Evolutionary conservation across 2,888 invertebrate genomes (phyloP), one percentile per base, ranked within the genome.

Genomic region (Ceraclea dissimilis): DNA sequence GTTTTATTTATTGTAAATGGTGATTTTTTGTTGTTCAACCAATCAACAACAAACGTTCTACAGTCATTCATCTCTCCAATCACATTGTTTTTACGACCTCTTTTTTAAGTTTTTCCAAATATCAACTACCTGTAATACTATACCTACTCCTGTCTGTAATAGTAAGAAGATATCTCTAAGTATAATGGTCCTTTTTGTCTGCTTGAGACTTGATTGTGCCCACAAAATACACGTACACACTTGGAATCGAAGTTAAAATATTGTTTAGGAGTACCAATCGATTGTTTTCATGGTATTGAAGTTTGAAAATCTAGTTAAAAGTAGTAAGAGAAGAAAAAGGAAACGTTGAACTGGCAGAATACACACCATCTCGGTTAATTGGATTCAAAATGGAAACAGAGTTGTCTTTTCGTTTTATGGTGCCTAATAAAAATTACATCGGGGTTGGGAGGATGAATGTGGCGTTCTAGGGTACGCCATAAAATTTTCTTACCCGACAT

Each of bases 351-450:
- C 8, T 39, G 39, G 13, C 5, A 39, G 16, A 16, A n/a, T 8
- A 39, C 13, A 5, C 39, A 2, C 16, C 8, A 16, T 39, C 13
- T 16, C 16, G 13, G 4, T 39, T 39, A 39, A 39, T 39, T 39
- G 39, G 39, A 39, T 39, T 39, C 39, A 39, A 39, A 39, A 39
- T 39, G 39, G 39, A 39, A 39, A 39, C 39, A 39, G 39, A 39
- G 16, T 16, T 13, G 39, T 13, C 5, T n/a, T 10, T 39, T n/a
- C 2, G 8, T 39, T 39, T 39, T 39, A 39, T 39, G 13, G n/a
- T 13, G 13, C 39, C 39, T 16, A 39, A 39, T 39, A 39, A 39
- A 39, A 39, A 26, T 26, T 26, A 26, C 26, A 26, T n/a, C n/a
- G n/a, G 26, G 26, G 4, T 26, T 26, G 26, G 26, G 26, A 26